Conservation (phyloP, 2,113 vertebrate species). For the Chloroceryle aenea region DNA sequence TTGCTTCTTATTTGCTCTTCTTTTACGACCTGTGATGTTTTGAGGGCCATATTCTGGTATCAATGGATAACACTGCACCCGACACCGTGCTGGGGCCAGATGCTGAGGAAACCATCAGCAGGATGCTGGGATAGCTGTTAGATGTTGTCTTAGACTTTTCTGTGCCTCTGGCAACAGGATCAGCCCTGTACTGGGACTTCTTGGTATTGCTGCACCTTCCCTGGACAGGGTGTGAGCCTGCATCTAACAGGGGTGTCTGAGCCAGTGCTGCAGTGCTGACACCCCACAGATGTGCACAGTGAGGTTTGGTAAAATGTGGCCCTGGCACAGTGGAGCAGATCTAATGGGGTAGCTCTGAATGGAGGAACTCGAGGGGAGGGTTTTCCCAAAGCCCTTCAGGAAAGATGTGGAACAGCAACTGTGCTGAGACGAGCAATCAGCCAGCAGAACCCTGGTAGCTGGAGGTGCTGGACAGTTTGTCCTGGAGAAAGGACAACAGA, state of each 20-base stretch:
- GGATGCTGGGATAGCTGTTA: neutral
- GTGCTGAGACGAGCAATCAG: neutral
- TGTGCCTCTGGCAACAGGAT: neutral
- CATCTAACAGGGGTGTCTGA: too few species aligned
- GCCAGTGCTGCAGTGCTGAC: neutral
- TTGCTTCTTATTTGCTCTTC: neutral
- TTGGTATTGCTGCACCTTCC: neutral
- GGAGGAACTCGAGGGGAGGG: neutral
- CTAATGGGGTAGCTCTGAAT: neutral
- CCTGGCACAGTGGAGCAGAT: neutral
- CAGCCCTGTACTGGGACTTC: neutral
- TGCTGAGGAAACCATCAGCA: neutral
- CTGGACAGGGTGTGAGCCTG: neutral
- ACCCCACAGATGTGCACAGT: accelerated
- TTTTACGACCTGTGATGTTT: neutral
- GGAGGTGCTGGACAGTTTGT: neutral
- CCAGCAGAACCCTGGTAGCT: neutral
- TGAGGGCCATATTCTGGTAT: neutral
- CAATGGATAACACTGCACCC: neutral
- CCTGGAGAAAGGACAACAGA: neutral
- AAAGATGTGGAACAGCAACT: neutral
- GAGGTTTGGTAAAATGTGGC: neutral
- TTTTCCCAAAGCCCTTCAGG: neutral
- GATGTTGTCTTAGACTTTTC: neutral
- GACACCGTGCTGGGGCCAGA: neutral